phyloP scores from a whole-genome alignment of 2,113 vertebrate genomes.

The Micromys minutus region DNA sequence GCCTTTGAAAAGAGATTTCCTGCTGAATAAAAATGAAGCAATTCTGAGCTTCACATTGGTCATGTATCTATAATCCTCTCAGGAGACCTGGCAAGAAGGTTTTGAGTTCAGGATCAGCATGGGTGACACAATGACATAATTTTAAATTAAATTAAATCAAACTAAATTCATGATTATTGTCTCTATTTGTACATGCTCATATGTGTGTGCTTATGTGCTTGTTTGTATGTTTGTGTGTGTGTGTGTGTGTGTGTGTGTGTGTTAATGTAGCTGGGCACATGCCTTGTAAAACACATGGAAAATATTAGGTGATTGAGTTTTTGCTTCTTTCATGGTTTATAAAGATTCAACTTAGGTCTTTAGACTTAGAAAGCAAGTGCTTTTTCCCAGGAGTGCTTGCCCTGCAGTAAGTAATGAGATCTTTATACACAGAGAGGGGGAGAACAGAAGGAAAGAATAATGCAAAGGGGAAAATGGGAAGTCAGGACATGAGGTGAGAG shows the following conservation, averaged over 20 bases:
- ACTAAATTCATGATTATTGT: neutral
- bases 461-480: neutral
- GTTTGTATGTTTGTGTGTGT: neutral
- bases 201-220: neutral
- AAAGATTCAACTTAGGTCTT: neutral
- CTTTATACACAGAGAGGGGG: neutral
- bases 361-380: neutral
- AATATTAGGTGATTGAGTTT: neutral
- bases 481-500: no score
- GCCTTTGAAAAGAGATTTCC: neutral
- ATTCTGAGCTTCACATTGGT: neutral
- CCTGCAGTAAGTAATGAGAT: neutral
- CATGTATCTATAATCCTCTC: neutral
- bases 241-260: neutral
- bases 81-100: neutral
- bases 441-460: neutral
- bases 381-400: neutral
- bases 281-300: neutral
- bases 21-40: neutral
- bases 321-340: neutral
- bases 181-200: no score
- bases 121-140: neutral
- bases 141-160: neutral
- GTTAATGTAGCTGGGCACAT: neutral
- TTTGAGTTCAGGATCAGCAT: neutral